Percentiles rank a stretch among this genome's conserved stretches.
Conservation (phyloP, 2,888 invertebrate genomes). For the Dryobota labecula region DNA sequence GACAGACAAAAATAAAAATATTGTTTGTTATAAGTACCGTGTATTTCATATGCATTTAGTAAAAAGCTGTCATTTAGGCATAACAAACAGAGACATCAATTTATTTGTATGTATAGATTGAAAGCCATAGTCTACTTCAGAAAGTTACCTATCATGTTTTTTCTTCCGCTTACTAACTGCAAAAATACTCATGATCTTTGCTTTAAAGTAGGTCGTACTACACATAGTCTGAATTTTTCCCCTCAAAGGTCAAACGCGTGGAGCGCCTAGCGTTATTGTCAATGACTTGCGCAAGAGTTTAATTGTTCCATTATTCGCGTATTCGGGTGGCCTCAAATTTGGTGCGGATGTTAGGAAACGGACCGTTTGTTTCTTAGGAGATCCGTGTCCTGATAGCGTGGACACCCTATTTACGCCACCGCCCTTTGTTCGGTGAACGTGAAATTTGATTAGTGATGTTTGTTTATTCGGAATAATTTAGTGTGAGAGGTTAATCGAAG, state of each 20-base stretch:
- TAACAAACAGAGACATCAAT: no score
- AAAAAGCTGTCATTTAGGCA: no score
- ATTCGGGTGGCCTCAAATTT: slow-evolving; percentile 68
- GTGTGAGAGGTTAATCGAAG: slow-evolving; percentile 11
- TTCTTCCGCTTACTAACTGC: slow-evolving; percentile 20
- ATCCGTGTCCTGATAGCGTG: slow-evolving; percentile 63
- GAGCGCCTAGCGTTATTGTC: slow-evolving; percentile 71
- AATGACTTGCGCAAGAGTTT: slow-evolving; percentile 73
- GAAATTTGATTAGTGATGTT: slow-evolving; percentile 56
- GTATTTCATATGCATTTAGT: no score
- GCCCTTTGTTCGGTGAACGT: slow-evolving; percentile 58
- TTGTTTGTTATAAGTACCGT: no score
- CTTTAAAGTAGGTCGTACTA: slow-evolving; percentile 47
- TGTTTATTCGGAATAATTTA: slow-evolving; percentile 17
- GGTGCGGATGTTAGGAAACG: slow-evolving; percentile 75
- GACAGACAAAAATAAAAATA: no score
- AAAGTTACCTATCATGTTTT: background rate
- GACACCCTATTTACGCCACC: slow-evolving; percentile 65
- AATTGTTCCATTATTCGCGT: slow-evolving; percentile 76
- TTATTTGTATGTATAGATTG: no score
- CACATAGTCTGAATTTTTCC: slow-evolving; percentile 51
- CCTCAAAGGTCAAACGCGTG: slow-evolving; percentile 60
- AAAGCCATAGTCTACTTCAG: no score
- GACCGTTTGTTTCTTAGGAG: slow-evolving; percentile 64
- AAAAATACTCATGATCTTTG: slow-evolving; percentile 47